Evolutionary conservation across 2,113 vertebrate species (phyloP).

Genomic region (Microcebus tavaratra): DNA sequence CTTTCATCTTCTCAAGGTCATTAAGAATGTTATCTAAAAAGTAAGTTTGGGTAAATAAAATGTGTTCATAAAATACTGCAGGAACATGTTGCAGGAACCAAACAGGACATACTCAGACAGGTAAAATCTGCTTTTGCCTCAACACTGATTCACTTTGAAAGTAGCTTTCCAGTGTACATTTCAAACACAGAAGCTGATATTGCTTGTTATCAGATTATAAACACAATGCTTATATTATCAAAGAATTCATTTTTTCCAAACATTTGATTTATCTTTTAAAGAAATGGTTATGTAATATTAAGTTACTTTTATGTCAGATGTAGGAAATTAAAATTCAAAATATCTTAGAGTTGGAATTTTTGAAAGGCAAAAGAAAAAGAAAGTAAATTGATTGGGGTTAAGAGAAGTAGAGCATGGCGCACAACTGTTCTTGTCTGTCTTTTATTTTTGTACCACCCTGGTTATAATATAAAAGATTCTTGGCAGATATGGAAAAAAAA

Average conservation of each 20-base stretch:
- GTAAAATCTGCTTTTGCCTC: slow-evolving; percentile 82
- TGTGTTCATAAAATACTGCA: slow-evolving; percentile 74
- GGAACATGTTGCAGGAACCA: slow-evolving; percentile 63
- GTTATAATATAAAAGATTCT: background rate
- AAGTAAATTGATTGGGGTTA: background rate
- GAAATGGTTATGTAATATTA: background rate
- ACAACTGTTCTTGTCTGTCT: background rate
- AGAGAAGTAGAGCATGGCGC: background rate
- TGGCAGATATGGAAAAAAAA: background rate
- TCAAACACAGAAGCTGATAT: slow-evolving; percentile 76
- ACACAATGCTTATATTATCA: slow-evolving; percentile 39
- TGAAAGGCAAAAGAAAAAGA: slow-evolving; percentile 46
- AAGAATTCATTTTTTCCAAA: slow-evolving; percentile 38
- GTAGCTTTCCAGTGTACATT: slow-evolving; percentile 71
- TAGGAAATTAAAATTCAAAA: slow-evolving; percentile 48
- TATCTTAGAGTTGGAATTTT: slow-evolving; percentile 26
- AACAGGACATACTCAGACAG: slow-evolving; percentile 79
- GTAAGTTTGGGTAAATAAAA: slow-evolving; percentile 65
- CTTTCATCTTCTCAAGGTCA: slow-evolving; percentile 79
- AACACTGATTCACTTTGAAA: slow-evolving; percentile 68
- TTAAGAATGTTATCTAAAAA: slow-evolving; percentile 79
- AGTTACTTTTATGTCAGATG: slow-evolving; percentile 2
- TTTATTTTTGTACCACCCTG: background rate
- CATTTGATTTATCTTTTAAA: slow-evolving; percentile 41
- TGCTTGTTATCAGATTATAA: slow-evolving; percentile 62